These are phyloP conservation scores for Oryzias melastigma DNA, from an alignment of 2,113 vertebrate species.

Conservation along the genomic window DNA sequence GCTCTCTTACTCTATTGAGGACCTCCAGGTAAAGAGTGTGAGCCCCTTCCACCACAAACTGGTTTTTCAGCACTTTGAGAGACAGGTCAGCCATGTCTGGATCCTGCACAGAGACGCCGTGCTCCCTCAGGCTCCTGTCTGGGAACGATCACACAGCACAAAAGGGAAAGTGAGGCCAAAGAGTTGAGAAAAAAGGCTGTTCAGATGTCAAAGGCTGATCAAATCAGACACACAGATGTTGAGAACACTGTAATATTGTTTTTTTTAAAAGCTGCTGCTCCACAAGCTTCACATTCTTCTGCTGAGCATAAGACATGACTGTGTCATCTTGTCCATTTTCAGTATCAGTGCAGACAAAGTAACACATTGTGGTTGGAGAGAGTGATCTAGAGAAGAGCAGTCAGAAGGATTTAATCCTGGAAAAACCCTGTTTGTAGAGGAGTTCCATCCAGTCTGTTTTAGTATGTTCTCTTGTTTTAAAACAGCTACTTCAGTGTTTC, in stretches of 20 bases:
- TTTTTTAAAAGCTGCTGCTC: background rate
- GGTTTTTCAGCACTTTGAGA: slow-evolving; percentile 85
- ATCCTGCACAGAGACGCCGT: slow-evolving; percentile 72
- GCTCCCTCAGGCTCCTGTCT: slow-evolving; percentile 74
- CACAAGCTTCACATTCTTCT: background rate
- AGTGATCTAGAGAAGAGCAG: no score
- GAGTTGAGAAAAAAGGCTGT: background rate
- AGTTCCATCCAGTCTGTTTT: background rate
- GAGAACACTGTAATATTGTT: background rate
- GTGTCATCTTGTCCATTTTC: no score
- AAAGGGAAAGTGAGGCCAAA: slow-evolving; percentile 1
- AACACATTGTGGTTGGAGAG: background rate
- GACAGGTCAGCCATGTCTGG: slow-evolving; percentile 78
- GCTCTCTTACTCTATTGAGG: slow-evolving; percentile 85
- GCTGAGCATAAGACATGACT: background rate
- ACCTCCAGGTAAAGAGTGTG: slow-evolving; percentile 85
- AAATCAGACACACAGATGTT: slow-evolving; percentile 2
- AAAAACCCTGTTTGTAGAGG: background rate
- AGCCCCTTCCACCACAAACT: slow-evolving; percentile 86
- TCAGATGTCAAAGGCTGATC: slow-evolving; percentile 20
- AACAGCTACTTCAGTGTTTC: background rate
- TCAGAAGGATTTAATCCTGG: background rate
- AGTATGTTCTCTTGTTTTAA: background rate
- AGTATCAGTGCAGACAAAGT: background rate
- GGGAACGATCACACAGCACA: slow-evolving; percentile 15